These are phyloP conservation scores for Agelaius phoeniceus DNA, from an alignment of 2,113 vertebrate species.

Conservation along the genomic window DNA sequence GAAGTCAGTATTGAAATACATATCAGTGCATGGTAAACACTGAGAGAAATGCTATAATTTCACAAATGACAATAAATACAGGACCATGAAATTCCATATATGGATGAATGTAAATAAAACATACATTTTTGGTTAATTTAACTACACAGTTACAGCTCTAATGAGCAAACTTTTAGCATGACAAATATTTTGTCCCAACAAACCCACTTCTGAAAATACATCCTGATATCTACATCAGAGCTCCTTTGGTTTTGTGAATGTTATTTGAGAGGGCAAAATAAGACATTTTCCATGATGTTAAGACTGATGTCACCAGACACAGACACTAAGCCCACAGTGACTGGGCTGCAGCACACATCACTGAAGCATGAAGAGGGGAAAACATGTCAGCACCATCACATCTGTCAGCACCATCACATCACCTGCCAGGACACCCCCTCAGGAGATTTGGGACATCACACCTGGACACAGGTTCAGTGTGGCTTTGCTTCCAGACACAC, in stretches of 20 bases:
- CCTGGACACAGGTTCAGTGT: accelerated
- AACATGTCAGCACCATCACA: neutral
- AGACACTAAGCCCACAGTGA: neutral
- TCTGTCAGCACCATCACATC: neutral
- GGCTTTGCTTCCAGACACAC: neutral
- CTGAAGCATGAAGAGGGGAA: neutral
- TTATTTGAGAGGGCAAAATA: neutral
- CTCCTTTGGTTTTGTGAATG: neutral
- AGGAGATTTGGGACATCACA: neutral
- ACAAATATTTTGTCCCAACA: neutral
- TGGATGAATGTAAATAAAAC: neutral
- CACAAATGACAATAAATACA: neutral
- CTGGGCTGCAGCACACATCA: too few species aligned
- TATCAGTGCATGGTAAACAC: neutral
- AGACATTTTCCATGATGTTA: neutral
- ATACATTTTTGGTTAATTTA: neutral
- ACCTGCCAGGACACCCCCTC: neutral
- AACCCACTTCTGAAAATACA: neutral
- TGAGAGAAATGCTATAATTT: neutral
- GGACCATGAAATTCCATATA: neutral
- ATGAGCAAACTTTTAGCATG: neutral
- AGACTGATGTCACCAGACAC: neutral
- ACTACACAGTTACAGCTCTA: neutral
- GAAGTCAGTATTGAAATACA: neutral
- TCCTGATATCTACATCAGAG: neutral